These are phyloP conservation scores for Bombus difficillimus DNA, from an alignment of 1,140 invertebrate species.

Conservation along the genomic window DNA sequence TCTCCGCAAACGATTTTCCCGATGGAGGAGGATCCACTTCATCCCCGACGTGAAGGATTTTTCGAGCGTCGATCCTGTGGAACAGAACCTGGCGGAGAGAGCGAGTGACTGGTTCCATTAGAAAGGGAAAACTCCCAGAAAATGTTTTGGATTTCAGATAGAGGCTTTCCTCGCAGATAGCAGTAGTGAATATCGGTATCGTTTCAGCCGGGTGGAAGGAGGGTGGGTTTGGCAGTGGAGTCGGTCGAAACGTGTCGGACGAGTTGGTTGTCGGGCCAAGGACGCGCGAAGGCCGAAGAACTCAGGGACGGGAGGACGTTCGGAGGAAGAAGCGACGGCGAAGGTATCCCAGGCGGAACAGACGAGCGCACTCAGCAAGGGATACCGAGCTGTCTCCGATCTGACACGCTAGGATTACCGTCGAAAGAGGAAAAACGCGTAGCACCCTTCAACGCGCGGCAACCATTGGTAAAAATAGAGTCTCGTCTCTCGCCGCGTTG, in stretches of 20 bases:
- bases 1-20: neutral
- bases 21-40: constrained; percentile 34
- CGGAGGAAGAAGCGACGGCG: constrained; percentile 37
- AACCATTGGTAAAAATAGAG: constrained; percentile 63
- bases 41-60: constrained; percentile 38
- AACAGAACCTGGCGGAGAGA: no score
- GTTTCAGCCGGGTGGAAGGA: constrained; percentile 1
- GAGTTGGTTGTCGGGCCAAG: constrained; percentile 22
- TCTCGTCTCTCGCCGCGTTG: constrained; percentile 15
- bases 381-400: constrained; percentile 67
- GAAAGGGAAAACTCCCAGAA: constrained; percentile 57
- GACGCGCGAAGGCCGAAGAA: constrained; percentile 14
- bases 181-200: constrained; percentile 44
- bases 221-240: neutral
- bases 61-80: constrained; percentile 21
- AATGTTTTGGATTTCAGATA: constrained; percentile 66
- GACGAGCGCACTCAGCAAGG: constrained; percentile 72
- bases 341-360: constrained; percentile 56
- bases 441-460: constrained; percentile 51
- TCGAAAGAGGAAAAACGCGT: constrained; percentile 71
- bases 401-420: constrained; percentile 72
- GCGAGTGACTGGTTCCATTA: constrained; percentile 53
- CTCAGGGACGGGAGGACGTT: constrained; percentile 31
- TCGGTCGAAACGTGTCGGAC: constrained; percentile 36
- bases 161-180: constrained; percentile 28